Base-by-base conservation (phyloP, 2,113 vertebrate species). In the Isurus oxyrinchus region DNA sequence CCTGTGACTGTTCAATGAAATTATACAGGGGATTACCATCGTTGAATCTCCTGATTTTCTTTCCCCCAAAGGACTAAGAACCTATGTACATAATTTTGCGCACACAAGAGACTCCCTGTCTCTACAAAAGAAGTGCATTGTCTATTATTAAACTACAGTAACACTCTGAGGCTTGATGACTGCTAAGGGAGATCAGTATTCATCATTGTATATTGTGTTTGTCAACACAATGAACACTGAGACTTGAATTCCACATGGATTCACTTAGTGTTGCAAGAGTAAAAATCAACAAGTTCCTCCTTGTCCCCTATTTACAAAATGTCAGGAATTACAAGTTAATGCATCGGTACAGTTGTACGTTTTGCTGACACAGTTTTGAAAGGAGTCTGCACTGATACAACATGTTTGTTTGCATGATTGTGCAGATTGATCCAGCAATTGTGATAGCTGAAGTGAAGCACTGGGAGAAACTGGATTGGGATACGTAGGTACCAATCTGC, bases 71-170 rank as follows among this genome's bases (percentile, higher is more conserved):
- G 35, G 59, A 94, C 90, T 63, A 21, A n/a, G 61, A 40, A 5
- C 59, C 59, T 63, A 94, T 94, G 90, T 94, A 94, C 90, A 94
- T 94, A 94, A 94, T 94, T 94, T 94, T 63, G 40, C 2, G n/a
- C 90, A 66, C 59, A 94, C 90, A 94, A 94, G 90, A 63, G 90
- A 94, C 59, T 94, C 90, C 90, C 90, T 94, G 90, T 94, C 59
- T 94, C 90, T 63, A 63, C 59, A 94, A 66, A 94, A 94, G 90
- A 66, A 94, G 35, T 94, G 90, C 59, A 94, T 94, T 94, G 90
- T 94, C 35, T 94, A 94, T 94, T 94, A 94, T 94, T 94, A 94
- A 94, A 94, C 90, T 63, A 94, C 90, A 63, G 90, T 94, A 94
- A 94, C 90, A 94, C 59, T 40, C 90, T 35, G 31, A 63, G 59